Percentiles rank a stretch among this genome's conserved stretches.
These are phyloP conservation scores for Mesorhabditis sp. DNA, from an alignment of 2,888 invertebrate genomes.

Conservation along the genomic window DNA sequence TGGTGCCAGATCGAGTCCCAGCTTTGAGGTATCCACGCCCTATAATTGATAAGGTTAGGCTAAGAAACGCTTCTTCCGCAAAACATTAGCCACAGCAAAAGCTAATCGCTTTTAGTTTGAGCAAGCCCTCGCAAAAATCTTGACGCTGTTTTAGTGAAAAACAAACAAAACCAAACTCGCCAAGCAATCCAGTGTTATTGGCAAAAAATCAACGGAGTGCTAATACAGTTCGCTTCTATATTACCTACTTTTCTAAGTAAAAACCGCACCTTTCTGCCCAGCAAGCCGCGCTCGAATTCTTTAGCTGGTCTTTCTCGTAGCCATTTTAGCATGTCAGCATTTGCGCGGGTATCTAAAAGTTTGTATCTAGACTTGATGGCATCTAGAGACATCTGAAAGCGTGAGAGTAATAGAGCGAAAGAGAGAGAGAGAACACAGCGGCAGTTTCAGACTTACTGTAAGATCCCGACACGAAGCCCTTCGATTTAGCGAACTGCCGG, in stretches of 20 bases:
- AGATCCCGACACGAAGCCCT: conserved; percentile 21
- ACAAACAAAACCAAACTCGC: too few relatives aligned
- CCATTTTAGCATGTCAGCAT: conserved; percentile 32
- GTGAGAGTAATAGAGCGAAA: too few relatives aligned
- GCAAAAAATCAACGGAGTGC: too few relatives aligned
- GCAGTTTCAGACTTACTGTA: conserved; percentile 3
- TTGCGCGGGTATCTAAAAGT: conserved; percentile 25
- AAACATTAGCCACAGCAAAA: background rate
- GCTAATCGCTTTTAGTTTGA: background rate
- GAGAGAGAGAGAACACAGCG: background rate
- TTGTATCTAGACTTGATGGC: background rate
- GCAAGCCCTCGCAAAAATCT: too few relatives aligned
- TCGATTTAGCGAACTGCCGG: conserved; percentile 32
- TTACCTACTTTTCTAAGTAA: background rate
- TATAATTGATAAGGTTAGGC: background rate
- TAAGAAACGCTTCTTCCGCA: too few relatives aligned
- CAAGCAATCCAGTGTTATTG: too few relatives aligned
- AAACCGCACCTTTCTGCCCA: conserved; percentile 26
- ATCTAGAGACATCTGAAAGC: background rate
- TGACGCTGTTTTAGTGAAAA: too few relatives aligned
- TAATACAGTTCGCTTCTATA: too few relatives aligned
- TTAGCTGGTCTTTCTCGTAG: conserved; percentile 30
- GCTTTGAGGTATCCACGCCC: conserved; percentile 41
- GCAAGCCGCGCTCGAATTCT: conserved; percentile 35
- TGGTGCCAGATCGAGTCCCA: conserved; percentile 38